phyloP scores from a whole-genome alignment of 2,888 invertebrate species.

The Bimastos eiseni region DNA sequence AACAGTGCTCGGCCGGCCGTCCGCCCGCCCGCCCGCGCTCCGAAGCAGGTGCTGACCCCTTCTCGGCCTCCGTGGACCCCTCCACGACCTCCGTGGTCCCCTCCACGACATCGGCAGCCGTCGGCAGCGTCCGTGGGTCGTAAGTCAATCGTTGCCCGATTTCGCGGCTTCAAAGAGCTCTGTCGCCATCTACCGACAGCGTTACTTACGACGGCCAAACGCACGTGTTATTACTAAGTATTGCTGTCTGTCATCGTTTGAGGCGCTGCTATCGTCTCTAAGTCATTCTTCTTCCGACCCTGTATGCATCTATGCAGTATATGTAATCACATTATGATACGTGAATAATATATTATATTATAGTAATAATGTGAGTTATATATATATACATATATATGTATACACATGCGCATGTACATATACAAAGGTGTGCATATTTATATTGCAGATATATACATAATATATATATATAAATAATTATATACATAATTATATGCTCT shows the following conservation, averaged over 20 bases:
- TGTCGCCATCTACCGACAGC: background rate
- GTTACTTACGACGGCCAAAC: background rate
- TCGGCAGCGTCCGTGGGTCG: background rate
- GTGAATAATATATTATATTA: too few relatives aligned
- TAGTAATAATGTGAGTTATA: too few relatives aligned
- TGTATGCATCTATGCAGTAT: background rate
- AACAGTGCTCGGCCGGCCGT: background rate
- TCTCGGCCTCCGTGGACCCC: too few relatives aligned
- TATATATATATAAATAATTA: too few relatives aligned
- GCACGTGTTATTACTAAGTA: slow-evolving; percentile 13
- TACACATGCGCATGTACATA: background rate
- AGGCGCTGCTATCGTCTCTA: background rate
- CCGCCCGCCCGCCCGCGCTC: background rate
- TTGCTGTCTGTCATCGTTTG: slow-evolving; percentile 1
- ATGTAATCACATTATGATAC: background rate
- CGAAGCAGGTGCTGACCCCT: background rate
- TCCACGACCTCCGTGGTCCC: background rate
- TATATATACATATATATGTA: background rate
- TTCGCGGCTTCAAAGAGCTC: slow-evolving; percentile 9
- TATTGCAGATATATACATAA: background rate
- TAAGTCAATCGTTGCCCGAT: slow-evolving; percentile 17
- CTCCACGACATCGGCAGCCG: background rate
- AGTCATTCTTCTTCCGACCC: background rate
- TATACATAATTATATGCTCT: background rate
- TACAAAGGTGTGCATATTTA: background rate